These are phyloP conservation scores for Girardinichthys multiradiatus DNA, from an alignment of 2,113 vertebrate species.

Conservation along the genomic window DNA sequence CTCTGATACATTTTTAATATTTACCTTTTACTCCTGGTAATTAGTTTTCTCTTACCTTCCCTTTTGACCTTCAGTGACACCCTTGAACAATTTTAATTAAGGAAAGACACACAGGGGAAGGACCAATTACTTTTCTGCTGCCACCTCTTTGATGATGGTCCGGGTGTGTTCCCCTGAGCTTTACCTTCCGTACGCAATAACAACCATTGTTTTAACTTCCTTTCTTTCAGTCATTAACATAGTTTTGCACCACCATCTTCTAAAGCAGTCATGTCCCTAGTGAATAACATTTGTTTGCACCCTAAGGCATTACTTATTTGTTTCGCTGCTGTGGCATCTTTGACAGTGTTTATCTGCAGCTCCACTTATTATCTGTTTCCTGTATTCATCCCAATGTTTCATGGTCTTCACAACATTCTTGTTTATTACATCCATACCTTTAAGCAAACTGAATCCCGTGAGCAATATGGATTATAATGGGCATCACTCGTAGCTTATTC, in stretches of 20 bases:
- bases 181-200: slow-evolving; percentile 53
- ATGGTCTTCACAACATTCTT: slow-evolving; percentile 34
- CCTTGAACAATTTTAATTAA: slow-evolving; percentile 68
- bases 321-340: slow-evolving; percentile 20
- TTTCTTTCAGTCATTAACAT: slow-evolving; percentile 36
- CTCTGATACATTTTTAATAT: slow-evolving; percentile 15
- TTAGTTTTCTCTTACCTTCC: slow-evolving; percentile 22
- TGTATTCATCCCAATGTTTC: slow-evolving; percentile 46
- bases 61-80: slow-evolving; percentile 54
- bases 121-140: slow-evolving; percentile 64
- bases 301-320: slow-evolving; percentile 40
- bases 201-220: slow-evolving; percentile 45
- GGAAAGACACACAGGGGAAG: slow-evolving; percentile 41
- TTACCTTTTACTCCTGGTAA: slow-evolving; percentile 23
- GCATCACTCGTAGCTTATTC: not conserved
- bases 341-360: slow-evolving; percentile 29
- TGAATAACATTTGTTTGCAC: slow-evolving; percentile 45
- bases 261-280: slow-evolving; percentile 26
- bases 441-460: slow-evolving; percentile 5
- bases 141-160: slow-evolving; percentile 47
- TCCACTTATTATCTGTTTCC: slow-evolving; percentile 50
- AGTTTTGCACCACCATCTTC: slow-evolving; percentile 28
- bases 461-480: slow-evolving; percentile 9
- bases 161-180: slow-evolving; percentile 44
- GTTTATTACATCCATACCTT: slow-evolving; percentile 31